Evolutionary conservation across 2,113 vertebrate species (phyloP), one percentile per base, ranked within the genome.

Genomic region (Sylvia atricapilla): DNA sequence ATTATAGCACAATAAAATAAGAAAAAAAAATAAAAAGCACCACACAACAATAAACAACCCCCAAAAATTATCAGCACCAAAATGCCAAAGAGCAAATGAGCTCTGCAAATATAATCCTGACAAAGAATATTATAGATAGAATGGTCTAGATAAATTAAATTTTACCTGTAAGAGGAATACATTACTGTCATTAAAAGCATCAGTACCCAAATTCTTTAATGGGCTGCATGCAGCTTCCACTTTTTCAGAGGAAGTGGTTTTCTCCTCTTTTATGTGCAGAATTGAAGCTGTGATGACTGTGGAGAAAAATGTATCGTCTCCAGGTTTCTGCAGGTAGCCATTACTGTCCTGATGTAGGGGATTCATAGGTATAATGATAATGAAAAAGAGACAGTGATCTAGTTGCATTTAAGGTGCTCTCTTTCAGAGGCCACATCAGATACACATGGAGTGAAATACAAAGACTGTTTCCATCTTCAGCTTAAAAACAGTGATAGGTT

Each of bases 401-500:
- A 46, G 6, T 35, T 74, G 41, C 1, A 8, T 30, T 77, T 64
- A 55, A 60, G 30, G 4, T 2, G 33, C 6, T 74, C 13, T 44
- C 3, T 60, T 5, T 33, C 16, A 52, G 23, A 69, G 17, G 8
- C 10, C 44, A 12, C 10, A 35, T 44, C 21, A 58, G 31, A 37
- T 35, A 24, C 0, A 6, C 1, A 2, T 41, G 15, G 37, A 33
- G 68, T 73, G 20, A 41, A 88, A 79, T 18, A 39, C 1, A 1
- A 47, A 50, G 27, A 19, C 21, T 21, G 8, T 37, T 87, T 64
- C 28, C 44, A 8, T 39, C 10, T 78, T 31, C 18, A 52, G 18
- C 30, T 69, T 28, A 52, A 56, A 81, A 69, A 4, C 12, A 35
- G 10, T 12, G 6, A 41, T 35, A 19, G 15, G 1, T 63, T 95